Percentiles rank a stretch among this genome's conserved stretches.
Conservation (phyloP, 2,888 invertebrate species). For the Pachliopta kotzebuea region DNA sequence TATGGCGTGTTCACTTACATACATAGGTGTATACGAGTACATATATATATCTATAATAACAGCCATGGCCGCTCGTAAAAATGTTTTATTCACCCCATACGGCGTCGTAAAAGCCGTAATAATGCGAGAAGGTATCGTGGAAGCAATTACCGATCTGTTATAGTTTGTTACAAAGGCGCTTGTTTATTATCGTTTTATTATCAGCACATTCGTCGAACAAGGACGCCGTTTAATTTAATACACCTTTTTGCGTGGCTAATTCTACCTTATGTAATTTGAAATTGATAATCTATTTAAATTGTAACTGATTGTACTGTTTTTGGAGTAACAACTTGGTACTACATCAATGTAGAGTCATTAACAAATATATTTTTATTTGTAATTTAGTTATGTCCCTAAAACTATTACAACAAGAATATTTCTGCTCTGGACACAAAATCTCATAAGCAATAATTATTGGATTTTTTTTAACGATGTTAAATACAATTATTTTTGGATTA, state of each 20-base stretch:
- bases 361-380: too few relatives aligned
- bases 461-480: too few relatives aligned
- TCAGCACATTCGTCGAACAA: conserved; percentile 77
- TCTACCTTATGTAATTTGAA: conserved; percentile 10
- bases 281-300: conserved; percentile 31
- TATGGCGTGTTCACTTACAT: conserved; percentile 48
- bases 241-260: conserved; percentile 48
- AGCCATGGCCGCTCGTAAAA: conserved; percentile 79
- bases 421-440: too few relatives aligned
- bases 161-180: conserved; percentile 80
- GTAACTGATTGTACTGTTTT: not conserved
- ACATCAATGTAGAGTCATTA: not conserved
- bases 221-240: conserved; percentile 73
- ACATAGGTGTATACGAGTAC: conserved; percentile 40
- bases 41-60: conserved; percentile 67
- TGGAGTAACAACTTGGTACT: not conserved
- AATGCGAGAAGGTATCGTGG: conserved; percentile 79
- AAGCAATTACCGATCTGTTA: conserved; percentile 81
- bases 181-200: conserved; percentile 80
- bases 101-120: conserved; percentile 80
- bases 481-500: too few relatives aligned
- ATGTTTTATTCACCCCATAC: conserved; percentile 81
- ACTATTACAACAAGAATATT: too few relatives aligned
- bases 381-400: too few relatives aligned
- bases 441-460: too few relatives aligned